Evolutionary conservation across 2,797 vertebrate species (phyloP), one percentile per base, ranked within the genome.

Genomic region (Sparidentex hasta): DNA sequence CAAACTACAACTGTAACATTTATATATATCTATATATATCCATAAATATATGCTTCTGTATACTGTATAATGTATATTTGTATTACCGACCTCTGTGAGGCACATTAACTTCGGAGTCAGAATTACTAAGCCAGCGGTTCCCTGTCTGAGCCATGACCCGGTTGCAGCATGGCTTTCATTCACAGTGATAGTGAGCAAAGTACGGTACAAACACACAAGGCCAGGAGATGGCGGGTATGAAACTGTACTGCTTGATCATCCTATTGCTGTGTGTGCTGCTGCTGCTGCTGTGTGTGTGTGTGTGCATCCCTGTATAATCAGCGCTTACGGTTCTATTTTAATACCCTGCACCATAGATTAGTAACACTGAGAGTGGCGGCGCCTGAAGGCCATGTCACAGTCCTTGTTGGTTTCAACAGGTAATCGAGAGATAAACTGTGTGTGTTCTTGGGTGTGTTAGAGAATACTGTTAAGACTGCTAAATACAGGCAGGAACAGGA

Each of bases 171-270:
- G 82, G 82, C 87, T 83, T 81, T 86, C 66, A 51, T 87, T 91
- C 86, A 92, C 89, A 93, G 89, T 89, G 89, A 87, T 85, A 55
- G 72, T 85, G 85, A 88, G 80, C 57, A 62, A 79, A 84, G 90
- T 59, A 59, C 20, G 38, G 80, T 68, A 65, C 64, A 44, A 72
- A 78, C 83, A 79, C 62, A 75, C 63, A 14, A 65, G 61, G 55
- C 68, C 69, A 18, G 71, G 44, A 72, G 43, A 23, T 6, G 20
- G 72, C 44, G 1, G 52, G 21, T 23, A 69, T 74, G 71, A 68
- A 58, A 58, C 80, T 46, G 50, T 61, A 76, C 82, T 72, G 65
- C 80, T 86, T 74, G 54, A 78, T 89, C 86, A 55, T 82, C 57
- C 83, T 88, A 75, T 86, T 90, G 86, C 81, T 74, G 71, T 71